Evolutionary conservation across 2,113 vertebrate species (phyloP), one percentile per base, ranked within the genome.

Genomic region (Dissostichus mawsoni): DNA sequence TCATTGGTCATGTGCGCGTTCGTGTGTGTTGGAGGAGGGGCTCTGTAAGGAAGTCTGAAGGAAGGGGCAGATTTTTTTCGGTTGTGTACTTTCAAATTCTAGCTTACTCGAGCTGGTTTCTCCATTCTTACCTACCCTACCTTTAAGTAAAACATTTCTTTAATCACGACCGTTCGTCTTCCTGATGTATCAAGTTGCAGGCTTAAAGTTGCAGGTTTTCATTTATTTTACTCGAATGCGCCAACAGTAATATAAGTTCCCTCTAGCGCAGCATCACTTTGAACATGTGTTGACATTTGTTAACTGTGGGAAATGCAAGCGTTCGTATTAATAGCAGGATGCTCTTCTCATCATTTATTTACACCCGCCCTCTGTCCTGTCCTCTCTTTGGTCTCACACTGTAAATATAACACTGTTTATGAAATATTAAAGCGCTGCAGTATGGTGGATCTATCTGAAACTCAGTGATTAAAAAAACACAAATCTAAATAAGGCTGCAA

Each of bases 331-430:
- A 76, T 67, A 47, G 58, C 76, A 55, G 80, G 50, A 58, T 56
- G 41, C 68, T 81, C 64, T 23, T 62, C 74, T 90, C 82, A 88
- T 91, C 68, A 45, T 83, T 87, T 82, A 90, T 91, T 90, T 66
- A 90, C 66, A 51, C 12, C 41, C 74, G 17, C 68, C 57, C 63
- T 77, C 63, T 47, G 64, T 75, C 71, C 63, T 63, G 59, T 70
- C 76, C 52, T 83, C 63, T 23, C 74, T 76, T 29, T 63, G 63
- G 76, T 72, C 82, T 74, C 73, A 44, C 23, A 41, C 72, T 72
- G 81, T 91, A 89, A 90, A 90, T 89, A 84, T 85, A 75, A 76
- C 71, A 12, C 68, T 67, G 63, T 66, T 72, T 33, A 79, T 90
- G 68, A 80, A 87, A 87, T 86, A 88, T 87, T 88, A 59, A 91